Conservation (phyloP, 2,113 vertebrate species). For the Nannobrachium achirus region DNA sequence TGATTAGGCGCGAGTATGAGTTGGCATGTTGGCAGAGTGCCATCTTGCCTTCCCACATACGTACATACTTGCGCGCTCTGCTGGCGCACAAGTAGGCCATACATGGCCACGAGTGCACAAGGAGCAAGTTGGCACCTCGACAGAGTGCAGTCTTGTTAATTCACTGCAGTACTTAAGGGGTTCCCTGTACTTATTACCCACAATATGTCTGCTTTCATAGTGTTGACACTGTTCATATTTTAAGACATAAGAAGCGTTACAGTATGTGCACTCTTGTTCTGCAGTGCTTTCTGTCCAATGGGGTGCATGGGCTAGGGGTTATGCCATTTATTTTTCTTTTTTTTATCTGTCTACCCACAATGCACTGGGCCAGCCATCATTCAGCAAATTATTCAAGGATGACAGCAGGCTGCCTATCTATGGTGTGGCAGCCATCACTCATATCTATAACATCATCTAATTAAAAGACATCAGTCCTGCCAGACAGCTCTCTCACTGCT, state of each 20-base stretch:
- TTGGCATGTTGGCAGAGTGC: no score
- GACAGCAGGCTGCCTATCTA: conserved; percentile 54
- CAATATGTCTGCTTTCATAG: no score
- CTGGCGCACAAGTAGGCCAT: no score
- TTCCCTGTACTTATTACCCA: neutral
- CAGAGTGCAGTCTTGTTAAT: no score
- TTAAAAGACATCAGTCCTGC: conserved; percentile 70
- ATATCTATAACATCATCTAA: conserved; percentile 74
- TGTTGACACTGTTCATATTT: no score
- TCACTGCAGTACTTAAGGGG: neutral
- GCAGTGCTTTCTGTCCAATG: conserved; percentile 9
- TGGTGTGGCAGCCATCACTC: conserved; percentile 60
- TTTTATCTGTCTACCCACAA: conserved; percentile 68
- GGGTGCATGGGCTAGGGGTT: conserved; percentile 27
- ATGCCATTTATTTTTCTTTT: conserved; percentile 59
- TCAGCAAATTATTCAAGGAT: conserved; percentile 49
- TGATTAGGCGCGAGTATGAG: no score
- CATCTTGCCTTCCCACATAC: no score
- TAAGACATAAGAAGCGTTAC: neutral
- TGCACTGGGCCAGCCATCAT: conserved; percentile 48
- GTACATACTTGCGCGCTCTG: no score
- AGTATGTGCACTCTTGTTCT: neutral
- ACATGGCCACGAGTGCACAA: no score
- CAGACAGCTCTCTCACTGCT: conserved; percentile 62
- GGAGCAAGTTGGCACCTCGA: no score